phyloP scores from a whole-genome alignment of 2,113 vertebrate genomes.

The Nansenia antarctica region DNA sequence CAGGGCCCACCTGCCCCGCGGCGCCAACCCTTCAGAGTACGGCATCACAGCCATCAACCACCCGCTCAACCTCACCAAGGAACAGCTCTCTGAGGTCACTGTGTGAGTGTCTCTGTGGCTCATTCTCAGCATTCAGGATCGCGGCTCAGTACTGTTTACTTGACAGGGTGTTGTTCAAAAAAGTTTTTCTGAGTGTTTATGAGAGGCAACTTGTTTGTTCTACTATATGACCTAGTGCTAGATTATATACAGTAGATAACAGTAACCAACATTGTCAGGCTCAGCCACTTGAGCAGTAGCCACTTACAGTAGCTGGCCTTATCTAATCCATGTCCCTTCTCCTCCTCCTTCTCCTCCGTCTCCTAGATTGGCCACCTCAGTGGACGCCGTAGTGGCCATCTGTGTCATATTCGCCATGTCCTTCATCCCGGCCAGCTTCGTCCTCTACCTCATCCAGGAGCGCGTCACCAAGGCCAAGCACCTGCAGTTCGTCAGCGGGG shows the following conservation, averaged over 20 bases:
- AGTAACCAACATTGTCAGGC: no score
- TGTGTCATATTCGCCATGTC: conserved; percentile 98
- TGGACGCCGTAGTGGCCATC: conserved; percentile 92
- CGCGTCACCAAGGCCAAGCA: conserved; percentile 92
- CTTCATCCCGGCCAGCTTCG: conserved; percentile 95
- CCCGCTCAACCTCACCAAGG: conserved; percentile 95
- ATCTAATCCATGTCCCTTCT: neutral
- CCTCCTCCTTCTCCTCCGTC: neutral
- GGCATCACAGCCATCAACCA: conserved; percentile 92
- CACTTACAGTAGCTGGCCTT: neutral
- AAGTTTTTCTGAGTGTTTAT: no score
- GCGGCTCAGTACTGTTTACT: no score
- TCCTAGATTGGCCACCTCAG: conserved; percentile 87
- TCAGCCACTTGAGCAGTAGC: no score
- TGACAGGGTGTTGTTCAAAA: no score
- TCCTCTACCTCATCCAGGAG: conserved; percentile 96
- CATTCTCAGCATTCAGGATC: no score
- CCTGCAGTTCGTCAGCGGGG: conserved; percentile 94
- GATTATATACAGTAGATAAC: no score
- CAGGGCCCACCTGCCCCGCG: conserved; percentile 77
- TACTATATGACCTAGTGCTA: no score
- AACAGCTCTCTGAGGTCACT: conserved; percentile 96
- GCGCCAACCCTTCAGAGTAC: conserved; percentile 75
- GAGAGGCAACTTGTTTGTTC: no score
- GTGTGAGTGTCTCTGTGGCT: conserved; percentile 84